Conservation (phyloP, 2,888 invertebrate species). For the Drosophila mulleri region DNA sequence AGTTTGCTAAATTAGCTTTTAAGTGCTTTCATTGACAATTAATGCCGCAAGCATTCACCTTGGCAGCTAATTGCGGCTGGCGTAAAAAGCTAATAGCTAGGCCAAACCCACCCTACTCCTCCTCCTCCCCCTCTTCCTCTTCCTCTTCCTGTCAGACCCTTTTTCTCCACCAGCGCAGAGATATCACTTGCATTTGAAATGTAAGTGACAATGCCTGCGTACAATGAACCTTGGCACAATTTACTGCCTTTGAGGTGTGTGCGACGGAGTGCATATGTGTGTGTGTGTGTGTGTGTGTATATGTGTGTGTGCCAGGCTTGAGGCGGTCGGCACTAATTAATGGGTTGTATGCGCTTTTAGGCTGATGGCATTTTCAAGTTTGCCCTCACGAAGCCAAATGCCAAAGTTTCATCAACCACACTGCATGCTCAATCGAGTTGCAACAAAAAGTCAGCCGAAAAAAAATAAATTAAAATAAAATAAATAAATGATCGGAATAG, state of each 20-base stretch:
- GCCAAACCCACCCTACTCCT: conserved; percentile 4
- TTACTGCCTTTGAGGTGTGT: conserved; percentile 29
- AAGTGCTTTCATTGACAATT: conserved; percentile 76
- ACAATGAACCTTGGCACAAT: conserved; percentile 74
- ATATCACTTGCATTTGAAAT: conserved; percentile 54
- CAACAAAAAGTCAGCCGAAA: conserved; percentile 4
- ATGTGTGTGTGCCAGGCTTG: conserved; percentile 6
- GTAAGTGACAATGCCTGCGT: conserved; percentile 53
- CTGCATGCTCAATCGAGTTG: neutral
- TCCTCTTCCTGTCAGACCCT: neutral
- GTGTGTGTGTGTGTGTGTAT: neutral
- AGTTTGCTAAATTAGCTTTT: conserved; percentile 68
- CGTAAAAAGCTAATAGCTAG: conserved; percentile 48
- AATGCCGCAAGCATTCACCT: conserved; percentile 65
- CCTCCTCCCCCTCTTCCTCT: no score
- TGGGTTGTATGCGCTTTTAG: conserved; percentile 40
- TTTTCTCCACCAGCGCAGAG: neutral
- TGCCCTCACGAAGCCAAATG: conserved; percentile 34
- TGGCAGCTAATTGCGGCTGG: conserved; percentile 68
- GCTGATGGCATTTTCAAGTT: conserved; percentile 36
- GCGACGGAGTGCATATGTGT: neutral
- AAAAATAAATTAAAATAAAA: conserved; percentile 7
- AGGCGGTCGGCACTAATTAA: conserved; percentile 50
- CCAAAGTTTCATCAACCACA: conserved; percentile 16
- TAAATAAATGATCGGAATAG: conserved; percentile 31